Evolutionary conservation across 1,140 invertebrate genomes (phyloP).

Genomic region (Oncopeltus fasciatus): DNA sequence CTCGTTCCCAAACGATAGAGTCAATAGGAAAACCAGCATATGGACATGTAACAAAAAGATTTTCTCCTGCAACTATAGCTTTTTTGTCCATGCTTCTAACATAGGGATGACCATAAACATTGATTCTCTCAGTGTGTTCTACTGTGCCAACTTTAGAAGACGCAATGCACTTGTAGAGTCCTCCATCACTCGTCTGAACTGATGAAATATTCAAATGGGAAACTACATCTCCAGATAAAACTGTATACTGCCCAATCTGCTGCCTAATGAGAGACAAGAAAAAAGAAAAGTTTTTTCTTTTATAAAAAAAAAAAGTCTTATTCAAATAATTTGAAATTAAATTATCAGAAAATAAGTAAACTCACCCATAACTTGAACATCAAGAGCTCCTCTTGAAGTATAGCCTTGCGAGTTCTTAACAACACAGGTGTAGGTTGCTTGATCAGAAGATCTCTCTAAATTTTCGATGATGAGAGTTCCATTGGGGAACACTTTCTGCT

Average conservation of each 20-base stretch:
- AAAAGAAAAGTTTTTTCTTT: background rate
- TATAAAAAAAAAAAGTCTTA: background rate
- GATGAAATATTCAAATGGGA: slow-evolving; percentile 86
- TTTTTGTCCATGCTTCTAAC: slow-evolving; percentile 86
- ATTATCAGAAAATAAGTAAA: no score
- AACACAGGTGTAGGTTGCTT: slow-evolving; percentile 87
- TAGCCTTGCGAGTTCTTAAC: slow-evolving; percentile 81
- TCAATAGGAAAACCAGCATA: slow-evolving; percentile 90
- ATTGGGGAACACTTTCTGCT: slow-evolving; percentile 86
- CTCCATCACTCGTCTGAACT: slow-evolving; percentile 83
- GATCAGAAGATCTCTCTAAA: slow-evolving; percentile 79
- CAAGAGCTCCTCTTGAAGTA: slow-evolving; percentile 67
- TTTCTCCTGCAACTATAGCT: slow-evolving; percentile 84
- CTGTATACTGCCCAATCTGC: slow-evolving; percentile 76
- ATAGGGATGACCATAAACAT: slow-evolving; percentile 82
- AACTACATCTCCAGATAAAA: slow-evolving; percentile 78
- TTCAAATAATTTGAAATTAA: background rate
- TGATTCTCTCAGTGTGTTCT: slow-evolving; percentile 71
- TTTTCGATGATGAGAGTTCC: slow-evolving; percentile 88
- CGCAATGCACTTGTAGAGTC: slow-evolving; percentile 81
- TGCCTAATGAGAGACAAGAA: slow-evolving; percentile 30
- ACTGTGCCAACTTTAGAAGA: slow-evolving; percentile 81
- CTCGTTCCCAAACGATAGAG: slow-evolving; percentile 84
- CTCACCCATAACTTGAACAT: slow-evolving; percentile 94
- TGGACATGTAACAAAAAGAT: slow-evolving; percentile 74